Evolutionary conservation across 2,113 vertebrate species (phyloP).

Genomic region (Pithys albifrons): DNA sequence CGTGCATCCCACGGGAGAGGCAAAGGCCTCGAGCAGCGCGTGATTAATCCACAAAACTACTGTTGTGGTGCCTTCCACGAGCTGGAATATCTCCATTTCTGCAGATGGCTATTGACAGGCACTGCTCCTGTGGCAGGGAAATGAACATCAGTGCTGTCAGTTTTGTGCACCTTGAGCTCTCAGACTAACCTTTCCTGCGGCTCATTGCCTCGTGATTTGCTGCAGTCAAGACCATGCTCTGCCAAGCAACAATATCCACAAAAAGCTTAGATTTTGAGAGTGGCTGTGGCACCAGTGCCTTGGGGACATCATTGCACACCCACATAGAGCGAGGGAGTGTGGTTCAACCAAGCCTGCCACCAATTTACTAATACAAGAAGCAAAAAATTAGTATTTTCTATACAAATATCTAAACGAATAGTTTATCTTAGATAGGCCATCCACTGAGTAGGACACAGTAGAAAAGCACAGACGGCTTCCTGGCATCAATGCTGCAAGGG

Average conservation of each 20-base stretch:
- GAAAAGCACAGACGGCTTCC: background rate
- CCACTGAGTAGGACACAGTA: background rate
- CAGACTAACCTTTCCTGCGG: background rate
- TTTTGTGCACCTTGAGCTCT: background rate
- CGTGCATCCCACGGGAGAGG: background rate
- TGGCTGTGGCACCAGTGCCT: background rate
- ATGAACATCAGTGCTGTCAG: background rate
- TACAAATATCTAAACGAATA: background rate
- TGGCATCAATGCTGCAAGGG: background rate
- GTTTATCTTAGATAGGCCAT: background rate
- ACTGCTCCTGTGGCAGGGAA: background rate
- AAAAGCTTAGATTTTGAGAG: background rate
- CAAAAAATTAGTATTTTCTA: background rate
- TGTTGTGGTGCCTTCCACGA: background rate
- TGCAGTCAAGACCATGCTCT: background rate
- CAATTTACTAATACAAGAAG: rapidly evolving
- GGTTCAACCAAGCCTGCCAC: background rate
- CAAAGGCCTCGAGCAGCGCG: background rate
- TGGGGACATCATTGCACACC: background rate
- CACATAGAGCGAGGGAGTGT: rapidly evolving
- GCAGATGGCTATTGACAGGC: conserved; percentile 3
- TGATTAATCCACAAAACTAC: conserved; percentile 8
- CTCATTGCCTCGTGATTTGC: background rate
- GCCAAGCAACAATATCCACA: background rate
- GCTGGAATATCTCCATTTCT: conserved; percentile 11